A percentile compares a stretch with the other conserved stretches of the same genome.
Conservation (phyloP, 2,888 invertebrate species). For the Miltochrista miniata region DNA sequence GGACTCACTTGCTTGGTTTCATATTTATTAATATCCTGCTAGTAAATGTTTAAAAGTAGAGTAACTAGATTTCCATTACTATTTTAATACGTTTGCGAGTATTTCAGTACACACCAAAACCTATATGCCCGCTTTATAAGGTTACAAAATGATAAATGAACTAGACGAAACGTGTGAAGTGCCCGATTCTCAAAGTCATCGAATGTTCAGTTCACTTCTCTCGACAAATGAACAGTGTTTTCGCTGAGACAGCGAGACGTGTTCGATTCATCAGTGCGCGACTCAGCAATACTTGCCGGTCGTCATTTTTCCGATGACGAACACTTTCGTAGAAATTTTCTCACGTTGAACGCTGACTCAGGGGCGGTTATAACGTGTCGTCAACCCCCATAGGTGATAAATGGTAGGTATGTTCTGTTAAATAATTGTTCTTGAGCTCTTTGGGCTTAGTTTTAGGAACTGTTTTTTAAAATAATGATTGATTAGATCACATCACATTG, state of each 20-base stretch:
- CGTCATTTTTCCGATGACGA: constrained; percentile 65
- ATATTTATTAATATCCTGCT: too few species aligned
- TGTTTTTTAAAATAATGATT: not conserved
- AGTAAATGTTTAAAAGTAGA: too few species aligned
- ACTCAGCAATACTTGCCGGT: constrained; percentile 40
- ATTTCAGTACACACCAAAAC: too few species aligned
- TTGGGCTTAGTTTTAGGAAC: not conserved
- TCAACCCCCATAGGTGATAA: constrained; percentile 29
- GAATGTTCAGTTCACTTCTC: constrained; percentile 35
- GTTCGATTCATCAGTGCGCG: constrained; percentile 45
- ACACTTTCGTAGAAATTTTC: constrained; percentile 48
- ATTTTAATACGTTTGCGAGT: too few species aligned
- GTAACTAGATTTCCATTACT: too few species aligned
- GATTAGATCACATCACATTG: too few species aligned
- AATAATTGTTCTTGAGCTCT: constrained; percentile 8
- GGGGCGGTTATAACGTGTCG: too few species aligned
- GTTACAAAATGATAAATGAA: too few species aligned
- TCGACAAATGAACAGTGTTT: constrained; percentile 38
- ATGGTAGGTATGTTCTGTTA: constrained; percentile 8
- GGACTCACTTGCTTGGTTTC: too few species aligned
- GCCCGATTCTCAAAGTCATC: constrained; percentile 30
- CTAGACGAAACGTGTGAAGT: constrained; percentile 27
- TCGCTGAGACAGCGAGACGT: constrained; percentile 36
- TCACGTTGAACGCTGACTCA: constrained; percentile 45
- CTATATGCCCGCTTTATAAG: too few species aligned